Percentiles rank a stretch among this genome's conserved stretches.
phyloP scores from a whole-genome alignment of 2,888 invertebrate species.

The Archaeoteleia sp. region DNA sequence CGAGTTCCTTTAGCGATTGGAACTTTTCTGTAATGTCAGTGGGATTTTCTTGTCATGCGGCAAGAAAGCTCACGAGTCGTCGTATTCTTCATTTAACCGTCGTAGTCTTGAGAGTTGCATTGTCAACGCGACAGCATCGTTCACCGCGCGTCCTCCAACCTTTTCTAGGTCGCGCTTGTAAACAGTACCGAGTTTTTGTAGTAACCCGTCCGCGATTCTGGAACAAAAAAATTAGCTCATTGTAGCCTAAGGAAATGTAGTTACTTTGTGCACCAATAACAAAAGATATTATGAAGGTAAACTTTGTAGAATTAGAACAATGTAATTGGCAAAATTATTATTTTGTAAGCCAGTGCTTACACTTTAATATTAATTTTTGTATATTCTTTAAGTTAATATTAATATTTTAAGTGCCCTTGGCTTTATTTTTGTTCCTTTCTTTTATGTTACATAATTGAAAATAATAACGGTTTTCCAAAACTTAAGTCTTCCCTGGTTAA shows the following conservation, averaged over 20 bases:
- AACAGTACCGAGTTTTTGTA: constrained; percentile 94
- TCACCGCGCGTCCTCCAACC: constrained; percentile 61
- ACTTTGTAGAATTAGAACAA: too few species aligned
- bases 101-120: constrained; percentile 26
- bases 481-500: too few species aligned
- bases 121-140: constrained; percentile 43
- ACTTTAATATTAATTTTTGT: too few species aligned
- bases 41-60: constrained; percentile 19
- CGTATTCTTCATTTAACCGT: constrained; percentile 31
- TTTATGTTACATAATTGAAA: too few species aligned
- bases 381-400: too few species aligned
- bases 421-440: too few species aligned
- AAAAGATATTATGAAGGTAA: too few species aligned
- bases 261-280: too few species aligned
- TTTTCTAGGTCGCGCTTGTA: constrained; percentile 86
- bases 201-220: constrained; percentile 80
- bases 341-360: too few species aligned
- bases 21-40: constrained; percentile 7
- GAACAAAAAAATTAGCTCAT: constrained; percentile 60
- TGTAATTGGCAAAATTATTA: too few species aligned
- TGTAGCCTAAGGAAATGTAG: not conserved
- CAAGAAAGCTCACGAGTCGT: constrained; percentile 27
- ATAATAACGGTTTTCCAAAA: too few species aligned
- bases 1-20: constrained; percentile 11
- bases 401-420: too few species aligned